These are phyloP conservation scores for Drosophila mulleri DNA, from an alignment of 2,888 invertebrate species.

Conservation along the genomic window DNA sequence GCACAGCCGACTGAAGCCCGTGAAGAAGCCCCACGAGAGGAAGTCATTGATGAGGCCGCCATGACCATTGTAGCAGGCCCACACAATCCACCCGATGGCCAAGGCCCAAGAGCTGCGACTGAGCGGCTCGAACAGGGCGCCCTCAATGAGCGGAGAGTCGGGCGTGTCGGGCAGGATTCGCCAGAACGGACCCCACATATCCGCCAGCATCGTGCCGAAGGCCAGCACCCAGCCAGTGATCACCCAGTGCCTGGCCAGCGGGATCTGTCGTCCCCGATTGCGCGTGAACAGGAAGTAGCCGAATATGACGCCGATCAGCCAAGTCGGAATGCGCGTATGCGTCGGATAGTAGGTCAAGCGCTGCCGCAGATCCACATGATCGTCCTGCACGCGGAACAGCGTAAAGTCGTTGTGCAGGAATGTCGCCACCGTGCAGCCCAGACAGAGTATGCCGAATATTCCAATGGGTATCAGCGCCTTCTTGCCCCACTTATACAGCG, in stretches of 20 bases:
- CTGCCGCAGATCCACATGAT: constrained; percentile 82
- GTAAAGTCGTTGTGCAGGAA: constrained; percentile 82
- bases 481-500: constrained; percentile 85
- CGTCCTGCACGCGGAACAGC: constrained; percentile 82
- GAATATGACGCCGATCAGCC: constrained; percentile 84
- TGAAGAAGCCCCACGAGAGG: constrained; percentile 83
- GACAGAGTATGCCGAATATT: constrained; percentile 77
- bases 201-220: constrained; percentile 77
- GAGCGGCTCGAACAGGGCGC: constrained; percentile 83
- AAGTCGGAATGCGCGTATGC: constrained; percentile 84
- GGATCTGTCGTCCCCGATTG: constrained; percentile 80
- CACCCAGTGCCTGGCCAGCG: constrained; percentile 78
- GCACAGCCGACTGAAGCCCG: constrained; percentile 82
- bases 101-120: constrained; percentile 83
- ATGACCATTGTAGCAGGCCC: constrained; percentile 84
- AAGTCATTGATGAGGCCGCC: constrained; percentile 84
- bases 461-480: constrained; percentile 80
- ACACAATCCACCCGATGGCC: constrained; percentile 83
- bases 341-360: constrained; percentile 83
- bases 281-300: constrained; percentile 83
- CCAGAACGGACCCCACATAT: constrained; percentile 83
- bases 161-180: constrained; percentile 77
- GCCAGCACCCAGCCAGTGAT: constrained; percentile 82
- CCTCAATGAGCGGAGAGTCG: constrained; percentile 75
- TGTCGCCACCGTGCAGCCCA: constrained; percentile 83